These are phyloP conservation scores for Malurus cyaneus DNA, from an alignment of 2,113 vertebrate genomes.

Conservation along the genomic window DNA sequence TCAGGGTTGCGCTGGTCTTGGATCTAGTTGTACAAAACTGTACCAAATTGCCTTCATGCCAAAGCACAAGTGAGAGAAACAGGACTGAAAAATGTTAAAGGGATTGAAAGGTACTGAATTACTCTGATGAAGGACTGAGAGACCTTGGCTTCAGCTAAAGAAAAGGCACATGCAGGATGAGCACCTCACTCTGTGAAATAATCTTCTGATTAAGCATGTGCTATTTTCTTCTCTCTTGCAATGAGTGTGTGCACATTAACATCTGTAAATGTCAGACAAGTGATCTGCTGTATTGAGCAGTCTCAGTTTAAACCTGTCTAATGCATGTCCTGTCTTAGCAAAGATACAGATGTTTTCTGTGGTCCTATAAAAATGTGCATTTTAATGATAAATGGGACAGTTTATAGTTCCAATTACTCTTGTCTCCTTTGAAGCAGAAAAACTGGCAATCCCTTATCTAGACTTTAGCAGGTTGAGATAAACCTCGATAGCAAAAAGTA, in stretches of 20 bases:
- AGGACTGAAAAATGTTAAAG: not conserved
- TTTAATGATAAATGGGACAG: constrained; percentile 57
- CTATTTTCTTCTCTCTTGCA: not conserved
- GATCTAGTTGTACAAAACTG: not conserved
- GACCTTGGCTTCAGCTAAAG: not conserved
- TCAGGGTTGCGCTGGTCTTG: not conserved
- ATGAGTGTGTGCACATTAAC: not conserved
- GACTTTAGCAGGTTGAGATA: constrained; percentile 74
- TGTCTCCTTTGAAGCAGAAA: constrained; percentile 73
- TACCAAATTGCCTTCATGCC: not conserved
- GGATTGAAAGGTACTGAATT: not conserved
- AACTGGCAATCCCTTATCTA: constrained; percentile 75
- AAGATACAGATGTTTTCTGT: constrained; percentile 58
- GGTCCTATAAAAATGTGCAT: constrained; percentile 56
- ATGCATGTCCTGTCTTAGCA: constrained; percentile 49
- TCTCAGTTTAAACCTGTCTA: constrained; percentile 39
- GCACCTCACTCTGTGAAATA: not conserved
- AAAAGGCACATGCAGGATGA: not conserved
- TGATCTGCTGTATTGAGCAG: constrained; percentile 1
- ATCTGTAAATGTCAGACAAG: constrained; percentile 55
- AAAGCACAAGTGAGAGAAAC: not conserved
- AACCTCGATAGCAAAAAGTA: constrained; percentile 73
- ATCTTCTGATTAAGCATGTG: constrained; percentile 7
- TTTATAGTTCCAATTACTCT: constrained; percentile 69
- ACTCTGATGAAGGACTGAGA: not conserved